Percentiles rank a stretch among this genome's conserved stretches.
Conservation (phyloP, 2,888 invertebrate genomes). For the Synergus itoensis region DNA sequence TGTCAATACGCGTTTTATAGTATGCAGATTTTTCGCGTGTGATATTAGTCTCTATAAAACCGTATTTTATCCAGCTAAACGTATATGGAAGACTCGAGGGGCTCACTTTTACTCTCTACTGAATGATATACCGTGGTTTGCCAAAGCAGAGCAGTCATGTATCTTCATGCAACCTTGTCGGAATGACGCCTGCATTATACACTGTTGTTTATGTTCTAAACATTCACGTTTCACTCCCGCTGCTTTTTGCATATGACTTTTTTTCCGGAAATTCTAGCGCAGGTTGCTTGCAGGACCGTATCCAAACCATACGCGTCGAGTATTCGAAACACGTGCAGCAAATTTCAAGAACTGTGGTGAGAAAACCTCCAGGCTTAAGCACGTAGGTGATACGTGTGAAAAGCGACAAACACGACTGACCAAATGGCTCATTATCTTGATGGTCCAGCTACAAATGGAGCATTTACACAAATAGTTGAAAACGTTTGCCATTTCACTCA, state of each 20-base stretch:
- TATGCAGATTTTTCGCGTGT: background rate
- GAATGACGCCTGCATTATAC: background rate
- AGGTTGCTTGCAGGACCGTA: background rate
- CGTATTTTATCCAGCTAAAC: background rate
- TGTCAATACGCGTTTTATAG: background rate
- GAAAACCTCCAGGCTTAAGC: background rate
- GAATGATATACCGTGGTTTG: background rate
- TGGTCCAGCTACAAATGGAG: background rate
- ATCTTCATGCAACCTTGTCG: constrained; percentile 2
- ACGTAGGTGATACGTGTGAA: constrained; percentile 2
- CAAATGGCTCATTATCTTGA: constrained; percentile 2
- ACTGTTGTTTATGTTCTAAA: background rate
- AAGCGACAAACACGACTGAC: background rate
- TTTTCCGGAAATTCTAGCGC: background rate
- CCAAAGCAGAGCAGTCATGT: constrained; percentile 2
- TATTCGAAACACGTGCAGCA: background rate
- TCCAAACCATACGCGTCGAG: background rate
- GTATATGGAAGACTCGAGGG: background rate
- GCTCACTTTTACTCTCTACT: background rate
- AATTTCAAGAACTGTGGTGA: background rate
- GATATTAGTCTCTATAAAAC: background rate
- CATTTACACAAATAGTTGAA: background rate
- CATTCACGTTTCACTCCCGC: background rate
- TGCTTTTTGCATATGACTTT: background rate
- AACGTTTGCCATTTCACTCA: no score